A percentile compares a stretch with the other conserved stretches of the same genome.
These are phyloP conservation scores for Penaeus vannamei DNA, from an alignment of 1,140 invertebrate species.

Conservation along the genomic window DNA sequence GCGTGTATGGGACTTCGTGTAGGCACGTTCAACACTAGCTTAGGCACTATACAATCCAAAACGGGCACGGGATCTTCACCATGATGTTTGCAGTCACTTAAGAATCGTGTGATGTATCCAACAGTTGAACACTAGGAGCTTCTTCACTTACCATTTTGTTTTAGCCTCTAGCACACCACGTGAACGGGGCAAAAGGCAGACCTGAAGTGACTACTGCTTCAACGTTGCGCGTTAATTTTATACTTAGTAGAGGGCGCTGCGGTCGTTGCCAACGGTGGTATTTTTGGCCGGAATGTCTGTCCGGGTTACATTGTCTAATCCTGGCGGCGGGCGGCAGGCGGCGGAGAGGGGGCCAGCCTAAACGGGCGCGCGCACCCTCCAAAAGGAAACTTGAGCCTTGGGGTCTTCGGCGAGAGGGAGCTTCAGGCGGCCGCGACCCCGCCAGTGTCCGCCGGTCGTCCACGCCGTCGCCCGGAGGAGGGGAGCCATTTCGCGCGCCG, in stretches of 20 bases:
- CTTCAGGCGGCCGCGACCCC: constrained; percentile 24
- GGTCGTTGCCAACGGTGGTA: constrained; percentile 49
- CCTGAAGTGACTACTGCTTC: constrained; percentile 59
- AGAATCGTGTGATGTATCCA: constrained; percentile 26
- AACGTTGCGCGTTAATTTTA: constrained; percentile 60
- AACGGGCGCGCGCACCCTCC: constrained; percentile 60
- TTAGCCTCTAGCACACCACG: constrained; percentile 66
- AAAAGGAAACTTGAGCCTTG: constrained; percentile 63
- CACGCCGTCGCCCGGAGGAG: constrained; percentile 22
- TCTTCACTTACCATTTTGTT: constrained; percentile 56
- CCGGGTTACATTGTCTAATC: constrained; percentile 65
- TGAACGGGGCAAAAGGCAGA: constrained; percentile 64
- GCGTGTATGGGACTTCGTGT: constrained; percentile 12
- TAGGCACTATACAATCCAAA: constrained; percentile 32
- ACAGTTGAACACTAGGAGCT: not conserved
- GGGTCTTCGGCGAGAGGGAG: constrained; percentile 5
- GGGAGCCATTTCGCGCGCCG: not conserved
- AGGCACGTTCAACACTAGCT: constrained; percentile 1
- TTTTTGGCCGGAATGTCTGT: constrained; percentile 64
- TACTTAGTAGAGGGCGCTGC: constrained; percentile 62
- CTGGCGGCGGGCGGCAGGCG: constrained; percentile 47
- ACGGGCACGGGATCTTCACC: constrained; percentile 10
- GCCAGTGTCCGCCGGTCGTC: constrained; percentile 43
- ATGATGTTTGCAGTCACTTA: constrained; percentile 1
- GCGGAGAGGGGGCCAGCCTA: constrained; percentile 56